Evolutionary conservation across 2,113 vertebrate species (phyloP).

Genomic region (Myotis yumanensis): DNA sequence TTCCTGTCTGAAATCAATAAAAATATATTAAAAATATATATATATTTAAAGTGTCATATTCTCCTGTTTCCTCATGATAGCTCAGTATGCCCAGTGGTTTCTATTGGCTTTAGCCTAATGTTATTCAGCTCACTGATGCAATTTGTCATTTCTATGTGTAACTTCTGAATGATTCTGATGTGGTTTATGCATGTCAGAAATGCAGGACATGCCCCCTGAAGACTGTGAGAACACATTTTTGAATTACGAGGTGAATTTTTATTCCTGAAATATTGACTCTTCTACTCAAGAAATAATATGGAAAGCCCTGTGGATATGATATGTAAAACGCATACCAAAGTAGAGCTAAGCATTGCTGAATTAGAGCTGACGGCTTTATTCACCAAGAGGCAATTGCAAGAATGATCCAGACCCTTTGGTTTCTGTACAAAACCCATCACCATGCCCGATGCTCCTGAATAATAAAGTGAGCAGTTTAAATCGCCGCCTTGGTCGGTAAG

Average conservation of each 20-base stretch:
- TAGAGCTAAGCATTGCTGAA: not conserved
- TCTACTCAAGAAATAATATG: not conserved
- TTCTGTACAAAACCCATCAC: not conserved
- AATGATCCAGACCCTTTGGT: not conserved
- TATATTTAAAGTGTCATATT: not conserved
- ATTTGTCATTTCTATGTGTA: conserved; percentile 51
- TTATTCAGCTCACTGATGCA: not conserved
- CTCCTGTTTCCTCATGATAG: not conserved
- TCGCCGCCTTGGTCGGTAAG: not conserved
- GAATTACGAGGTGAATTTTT: conserved; percentile 50
- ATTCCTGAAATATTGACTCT: conserved; percentile 61
- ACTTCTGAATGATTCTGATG: conserved; percentile 38
- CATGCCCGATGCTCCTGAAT: not conserved
- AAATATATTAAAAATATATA: not conserved
- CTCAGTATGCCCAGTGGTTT: not conserved
- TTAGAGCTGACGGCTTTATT: not conserved
- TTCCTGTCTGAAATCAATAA: not conserved
- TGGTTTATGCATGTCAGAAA: conserved; percentile 50
- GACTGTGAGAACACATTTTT: conserved; percentile 35
- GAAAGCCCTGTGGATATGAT: not conserved
- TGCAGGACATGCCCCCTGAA: conserved; percentile 15
- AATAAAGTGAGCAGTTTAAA: not conserved
- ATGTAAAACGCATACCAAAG: not conserved
- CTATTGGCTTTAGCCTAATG: conserved; percentile 33
- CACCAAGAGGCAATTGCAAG: not conserved